phyloP scores from a whole-genome alignment of 2,797 vertebrate species.

The Phaenicophaeus curvirostris region DNA sequence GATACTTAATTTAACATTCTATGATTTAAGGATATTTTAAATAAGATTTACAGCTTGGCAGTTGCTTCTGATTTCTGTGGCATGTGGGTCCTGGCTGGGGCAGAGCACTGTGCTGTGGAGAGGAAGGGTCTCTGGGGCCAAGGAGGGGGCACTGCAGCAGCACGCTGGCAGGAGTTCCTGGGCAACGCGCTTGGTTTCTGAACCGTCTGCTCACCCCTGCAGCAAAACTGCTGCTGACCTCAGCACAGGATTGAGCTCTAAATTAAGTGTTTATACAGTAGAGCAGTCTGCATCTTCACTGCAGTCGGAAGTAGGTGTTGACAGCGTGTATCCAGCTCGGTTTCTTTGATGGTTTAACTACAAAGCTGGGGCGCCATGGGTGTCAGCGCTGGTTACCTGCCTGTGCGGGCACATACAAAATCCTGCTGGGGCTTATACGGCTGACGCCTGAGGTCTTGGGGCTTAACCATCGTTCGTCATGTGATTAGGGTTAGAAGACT shows the following conservation, averaged over 20 bases:
- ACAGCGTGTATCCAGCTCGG: neutral
- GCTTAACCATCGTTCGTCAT: neutral
- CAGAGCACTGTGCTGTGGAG: neutral
- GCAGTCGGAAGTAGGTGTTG: neutral
- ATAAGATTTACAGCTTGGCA: neutral
- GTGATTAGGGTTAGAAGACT: fast-evolving
- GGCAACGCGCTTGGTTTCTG: neutral
- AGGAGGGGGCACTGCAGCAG: neutral
- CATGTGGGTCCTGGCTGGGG: fast-evolving
- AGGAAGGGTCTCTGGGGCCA: no score
- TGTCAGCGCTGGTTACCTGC: neutral
- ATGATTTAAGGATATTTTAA: neutral
- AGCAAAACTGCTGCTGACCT: neutral
- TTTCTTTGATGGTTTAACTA: neutral
- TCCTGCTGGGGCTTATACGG: neutral
- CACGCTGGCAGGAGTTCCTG: neutral
- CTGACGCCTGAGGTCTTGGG: neutral
- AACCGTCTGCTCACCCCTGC: neutral
- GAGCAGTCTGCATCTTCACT: fast-evolving
- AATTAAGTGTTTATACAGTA: neutral
- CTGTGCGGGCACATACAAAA: fast-evolving
- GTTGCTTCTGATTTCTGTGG: neutral
- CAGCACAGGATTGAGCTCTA: fast-evolving
- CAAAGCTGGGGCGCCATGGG: fast-evolving
- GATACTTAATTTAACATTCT: neutral